A percentile compares a stretch with the other conserved stretches of the same genome.
Conservation (phyloP, 37 sponge, comb jelly and placozoan species). For the Cliona cf. orientalis region DNA sequence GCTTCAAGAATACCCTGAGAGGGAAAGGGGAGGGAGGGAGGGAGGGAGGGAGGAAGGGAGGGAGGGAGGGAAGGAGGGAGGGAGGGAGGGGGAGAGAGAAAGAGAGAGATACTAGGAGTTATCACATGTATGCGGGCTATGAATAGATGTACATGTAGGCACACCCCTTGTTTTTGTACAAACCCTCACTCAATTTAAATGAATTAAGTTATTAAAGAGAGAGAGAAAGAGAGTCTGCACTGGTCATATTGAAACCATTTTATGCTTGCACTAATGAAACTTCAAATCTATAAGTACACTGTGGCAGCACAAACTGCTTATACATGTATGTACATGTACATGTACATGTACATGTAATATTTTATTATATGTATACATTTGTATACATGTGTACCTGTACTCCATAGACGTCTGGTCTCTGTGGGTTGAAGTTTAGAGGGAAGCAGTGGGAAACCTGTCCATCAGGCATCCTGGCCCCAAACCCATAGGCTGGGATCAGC, state of each 20-base stretch:
- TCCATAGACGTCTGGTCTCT: conserved; percentile 79
- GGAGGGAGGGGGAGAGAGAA: neutral
- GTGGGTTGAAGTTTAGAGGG: conserved; percentile 72
- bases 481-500: conserved; percentile 86
- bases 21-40: neutral
- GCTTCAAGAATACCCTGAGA: conserved; percentile 83
- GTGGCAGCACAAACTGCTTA: neutral
- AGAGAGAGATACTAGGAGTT: too few relatives aligned
- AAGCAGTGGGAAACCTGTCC: conserved; percentile 87
- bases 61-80: neutral
- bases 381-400: conserved; percentile 58
- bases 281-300: neutral
- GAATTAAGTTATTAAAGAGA: too few relatives aligned
- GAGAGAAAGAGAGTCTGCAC: too few relatives aligned
- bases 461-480: conserved; percentile 78
- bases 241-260: too few relatives aligned
- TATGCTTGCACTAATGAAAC: too few relatives aligned
- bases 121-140: too few relatives aligned
- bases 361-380: too few relatives aligned
- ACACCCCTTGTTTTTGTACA: too few relatives aligned
- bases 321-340: neutral
- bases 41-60: conserved; percentile 3
- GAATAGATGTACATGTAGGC: too few relatives aligned
- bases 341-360: too few relatives aligned
- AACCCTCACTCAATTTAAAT: too few relatives aligned